Base-by-base conservation (phyloP, 2,797 vertebrate species). In the Limosa lapponica region DNA sequence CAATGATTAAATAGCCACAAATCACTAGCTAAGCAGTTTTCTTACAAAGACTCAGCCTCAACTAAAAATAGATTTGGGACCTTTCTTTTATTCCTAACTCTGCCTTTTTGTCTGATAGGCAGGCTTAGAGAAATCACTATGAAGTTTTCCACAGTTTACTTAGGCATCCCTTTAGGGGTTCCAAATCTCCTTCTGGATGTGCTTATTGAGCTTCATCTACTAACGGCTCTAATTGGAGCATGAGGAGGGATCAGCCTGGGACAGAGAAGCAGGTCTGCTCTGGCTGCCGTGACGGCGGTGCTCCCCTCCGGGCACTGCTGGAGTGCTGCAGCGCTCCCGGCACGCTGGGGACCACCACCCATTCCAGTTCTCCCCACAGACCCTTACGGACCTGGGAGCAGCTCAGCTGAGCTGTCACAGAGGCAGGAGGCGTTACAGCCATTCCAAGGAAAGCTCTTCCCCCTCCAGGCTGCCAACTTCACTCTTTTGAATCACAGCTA, bases 41-140 rank as follows among this genome's bases (percentile, higher is more conserved):
- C 34, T 93, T 49, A 71, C 9, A 82, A 57, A 94, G 54, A 75
- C 32, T 6, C n/a, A 87, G 14, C 30, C 43, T 91, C 51, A 80
- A 46, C 15, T 57, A 5, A 72, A 87, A 81, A 30, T 1, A 75
- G 58, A 75, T 59, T 16, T 59, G 15, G 23, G 46, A 57, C 10
- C 46, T 54, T 69, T 66, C 14, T 62, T 81, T 71, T 59, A 49
- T 79, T 84, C 37, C 20, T 57, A 72, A 65, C 37, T 77, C 54
- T 77, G 41, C 59, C 32, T 85, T 69, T 73, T 72, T 66, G 46
- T 64, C 54, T 20, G 30, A 64, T 20, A 75, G 41, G 49, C 52
- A 43, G 2, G 19, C 32, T 61, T 82, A 34, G 22, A 86, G 11
- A 83, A 86, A 83, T 67, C 43, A 70, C 64, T 61, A 4, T 8